These are phyloP conservation scores for Troides oblongomaculatus DNA, from an alignment of 2,888 invertebrate species.

Conservation along the genomic window DNA sequence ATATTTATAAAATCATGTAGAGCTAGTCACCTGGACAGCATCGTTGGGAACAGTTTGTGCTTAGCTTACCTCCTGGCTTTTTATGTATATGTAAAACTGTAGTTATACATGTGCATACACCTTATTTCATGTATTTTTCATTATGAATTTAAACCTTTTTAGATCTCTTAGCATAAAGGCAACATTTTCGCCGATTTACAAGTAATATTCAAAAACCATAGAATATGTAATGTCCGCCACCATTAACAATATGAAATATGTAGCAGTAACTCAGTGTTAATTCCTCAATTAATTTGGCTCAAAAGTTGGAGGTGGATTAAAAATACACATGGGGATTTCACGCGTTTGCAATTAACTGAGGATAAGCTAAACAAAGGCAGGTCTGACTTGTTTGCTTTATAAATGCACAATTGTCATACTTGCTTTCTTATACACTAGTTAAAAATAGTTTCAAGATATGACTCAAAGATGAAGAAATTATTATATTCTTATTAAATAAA, in stretches of 20 bases:
- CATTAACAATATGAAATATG: conserved; percentile 66
- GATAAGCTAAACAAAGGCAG: conserved; percentile 42
- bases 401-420: conserved; percentile 17
- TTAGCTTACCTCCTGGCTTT: conserved; percentile 51
- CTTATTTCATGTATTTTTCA: background rate
- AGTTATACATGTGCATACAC: background rate
- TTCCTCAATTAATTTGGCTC: conserved; percentile 71
- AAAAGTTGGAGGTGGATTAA: conserved; percentile 67
- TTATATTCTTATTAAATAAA: too few species aligned
- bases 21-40: conserved; percentile 49
- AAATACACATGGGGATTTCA: conserved; percentile 64
- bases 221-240: conserved; percentile 44
- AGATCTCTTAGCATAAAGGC: too few species aligned
- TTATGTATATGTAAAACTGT: conserved; percentile 46
- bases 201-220: background rate
- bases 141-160: too few species aligned
- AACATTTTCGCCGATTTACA: background rate
- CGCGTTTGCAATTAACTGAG: conserved; percentile 58
- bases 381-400: conserved; percentile 46
- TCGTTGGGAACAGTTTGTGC: conserved; percentile 51
- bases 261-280: conserved; percentile 69
- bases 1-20: conserved; percentile 51
- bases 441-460: conserved; percentile 28
- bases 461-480: background rate
- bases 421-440: conserved; percentile 29